A percentile compares a stretch with the other conserved stretches of the same genome.
Conservation (phyloP, 2,113 vertebrate genomes). For the Aegypius monachus region DNA sequence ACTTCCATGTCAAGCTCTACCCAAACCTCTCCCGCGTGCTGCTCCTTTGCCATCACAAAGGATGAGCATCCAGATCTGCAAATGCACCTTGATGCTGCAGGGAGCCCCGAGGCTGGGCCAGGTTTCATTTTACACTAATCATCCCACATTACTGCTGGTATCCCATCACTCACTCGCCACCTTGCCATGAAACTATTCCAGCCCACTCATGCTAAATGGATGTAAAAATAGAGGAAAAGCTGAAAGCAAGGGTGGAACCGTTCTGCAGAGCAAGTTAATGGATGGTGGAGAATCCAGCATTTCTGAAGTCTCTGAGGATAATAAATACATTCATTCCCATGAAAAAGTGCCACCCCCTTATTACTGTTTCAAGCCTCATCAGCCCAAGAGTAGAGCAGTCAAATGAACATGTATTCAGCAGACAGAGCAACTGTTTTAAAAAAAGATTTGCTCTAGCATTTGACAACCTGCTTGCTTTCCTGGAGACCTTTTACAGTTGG, state of each 20-base stretch:
- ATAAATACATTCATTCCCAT: not conserved
- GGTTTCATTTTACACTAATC: not conserved
- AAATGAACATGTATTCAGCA: not conserved
- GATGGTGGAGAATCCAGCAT: not conserved
- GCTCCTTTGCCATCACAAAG: not conserved
- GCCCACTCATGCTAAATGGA: constrained; percentile 9
- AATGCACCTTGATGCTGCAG: not conserved
- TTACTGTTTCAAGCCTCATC: constrained; percentile 38
- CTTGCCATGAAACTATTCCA: not conserved
- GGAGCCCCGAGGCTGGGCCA: not conserved
- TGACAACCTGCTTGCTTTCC: not conserved
- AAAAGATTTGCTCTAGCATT: not conserved
- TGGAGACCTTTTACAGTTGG: not conserved
- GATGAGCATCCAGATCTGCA: not conserved
- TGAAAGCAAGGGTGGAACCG: constrained; percentile 24
- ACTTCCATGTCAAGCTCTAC: rapidly evolving
- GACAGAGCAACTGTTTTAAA: not conserved
- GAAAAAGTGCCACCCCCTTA: constrained; percentile 27
- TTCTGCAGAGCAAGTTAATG: constrained; percentile 11
- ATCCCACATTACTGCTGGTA: not conserved
- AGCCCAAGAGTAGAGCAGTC: constrained; percentile 8
- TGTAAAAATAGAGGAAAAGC: constrained; percentile 13
- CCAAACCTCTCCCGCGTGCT: rapidly evolving
- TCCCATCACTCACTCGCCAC: not conserved
- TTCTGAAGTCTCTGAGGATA: constrained; percentile 9